These are phyloP conservation scores for Campoplex capitator DNA, from an alignment of 2,888 invertebrate species.

Conservation along the genomic window DNA sequence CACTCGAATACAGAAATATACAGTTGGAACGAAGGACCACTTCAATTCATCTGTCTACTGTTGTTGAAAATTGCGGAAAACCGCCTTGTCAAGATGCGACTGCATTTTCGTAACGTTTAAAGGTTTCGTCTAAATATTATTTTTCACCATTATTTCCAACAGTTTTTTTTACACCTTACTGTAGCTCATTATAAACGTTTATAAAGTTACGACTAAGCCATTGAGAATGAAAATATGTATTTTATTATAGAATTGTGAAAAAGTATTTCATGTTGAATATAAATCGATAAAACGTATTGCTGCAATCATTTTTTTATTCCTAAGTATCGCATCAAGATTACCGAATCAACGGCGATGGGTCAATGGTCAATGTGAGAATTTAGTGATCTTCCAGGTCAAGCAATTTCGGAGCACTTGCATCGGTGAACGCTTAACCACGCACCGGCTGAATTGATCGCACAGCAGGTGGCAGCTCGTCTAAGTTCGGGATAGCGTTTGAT, in stretches of 20 bases:
- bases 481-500: background rate
- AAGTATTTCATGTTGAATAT: background rate
- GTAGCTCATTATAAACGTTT: background rate
- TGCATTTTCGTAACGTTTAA: slow-evolving; percentile 14
- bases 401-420: background rate
- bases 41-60: slow-evolving; percentile 83
- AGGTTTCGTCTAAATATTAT: background rate
- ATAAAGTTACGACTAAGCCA: background rate
- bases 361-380: background rate
- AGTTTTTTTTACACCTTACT: background rate
- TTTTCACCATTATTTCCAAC: background rate
- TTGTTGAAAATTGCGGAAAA: slow-evolving; percentile 76
- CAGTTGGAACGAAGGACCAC: slow-evolving; percentile 69
- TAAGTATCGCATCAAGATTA: background rate
- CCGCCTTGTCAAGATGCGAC: slow-evolving; percentile 21
- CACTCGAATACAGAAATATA: slow-evolving; percentile 69
- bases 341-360: background rate
- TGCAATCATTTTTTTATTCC: background rate
- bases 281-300: background rate
- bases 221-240: background rate
- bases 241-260: no score
- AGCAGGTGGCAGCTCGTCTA: background rate
- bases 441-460: background rate
- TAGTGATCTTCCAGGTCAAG: background rate
- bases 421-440: background rate